Evolutionary conservation across 1,140 invertebrate genomes (phyloP), one percentile per base, ranked within the genome.

Genomic region (Lucilia cuprina): DNA sequence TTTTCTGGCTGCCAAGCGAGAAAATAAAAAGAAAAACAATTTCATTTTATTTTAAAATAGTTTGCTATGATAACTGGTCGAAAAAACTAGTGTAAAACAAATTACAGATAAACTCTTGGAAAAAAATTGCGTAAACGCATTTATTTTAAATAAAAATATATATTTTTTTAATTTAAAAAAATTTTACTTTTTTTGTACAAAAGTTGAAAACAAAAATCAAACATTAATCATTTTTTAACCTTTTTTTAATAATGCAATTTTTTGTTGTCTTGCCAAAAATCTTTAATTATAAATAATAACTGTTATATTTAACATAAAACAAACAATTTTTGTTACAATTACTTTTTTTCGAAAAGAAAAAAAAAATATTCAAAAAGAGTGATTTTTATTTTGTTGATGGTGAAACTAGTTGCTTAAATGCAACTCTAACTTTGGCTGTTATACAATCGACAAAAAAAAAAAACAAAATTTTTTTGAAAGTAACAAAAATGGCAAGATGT

Each of bases 51-150:
- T 41, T 41, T 7, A 5, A 41, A 30, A 2, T 30, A 2, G 25
- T 30, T 30, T 30, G 25, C 25, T 30, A 3, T 2, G 1, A 30
- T 3, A 41, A 2, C 41, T 41, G 41, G 41, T 41, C 50, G 12
- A 8, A 55, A n/a, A 55, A 17, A 55, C 50, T 2, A 12, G 50
- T 8, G 8, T 19, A 21, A 70, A 70, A 70, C n/a, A 70, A 70
- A 70, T 55, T 41, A 60, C 55, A 60, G n/a, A 17, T n/a, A 70
- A 70, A 70, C 8, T 25, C 17, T 21, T 13, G 25, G 21, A 12
- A 70, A 70, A 70, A 70, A 5, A 70, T 70, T 70, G 65, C 65
- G 65, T 70, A 70, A 70, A 70, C 65, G 65, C 65, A 70, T 70
- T 70, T 70, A 8, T 70, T 70, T 25, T 70, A 1, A 70, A 70